Evolutionary conservation across 2,888 invertebrate species (phyloP), one percentile per base, ranked within the genome.

Genomic region (Empis stercorea): DNA sequence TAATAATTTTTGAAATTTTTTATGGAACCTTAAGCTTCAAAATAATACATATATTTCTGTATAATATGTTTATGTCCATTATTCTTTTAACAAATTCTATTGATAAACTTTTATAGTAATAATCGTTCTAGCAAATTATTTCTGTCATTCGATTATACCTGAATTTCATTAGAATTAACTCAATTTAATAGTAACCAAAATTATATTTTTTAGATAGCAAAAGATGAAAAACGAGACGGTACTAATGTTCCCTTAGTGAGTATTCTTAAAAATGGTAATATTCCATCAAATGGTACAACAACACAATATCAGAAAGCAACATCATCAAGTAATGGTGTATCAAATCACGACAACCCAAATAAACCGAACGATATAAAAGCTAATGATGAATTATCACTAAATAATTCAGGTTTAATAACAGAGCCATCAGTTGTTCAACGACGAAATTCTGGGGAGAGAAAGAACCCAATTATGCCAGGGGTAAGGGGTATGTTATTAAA

Each of bases 401-500:
- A 48, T 52, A 40, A 37, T 40, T 45, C 46, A 48, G 47, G 30
- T 34, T 43, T 37, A 46, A 7, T 45, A 45, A 20, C 49, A 39
- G 23, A 42, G 20, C 14, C 50, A 11, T n/a, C n/a, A n/a, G n/a
- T n/a, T n/a, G 46, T 47, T 15, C 51, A 49, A 23, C 45, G 23
- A 37, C 44, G 11, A 30, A 7, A 30, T n/a, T 36, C 14, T 3
- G 17, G 15, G 42, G 30, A 54, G 37, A 36, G 48, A 16, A 51
- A 30, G 11, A 50, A 47, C 30, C 53, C 54, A 44, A 51, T 56
- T 42, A 65, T 68, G 50, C 59, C 67, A 32, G 68, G 68, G 55
- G 66, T 79, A 59, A 73, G 74, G 73, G 79, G 79, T 76, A 66
- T 53, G 56, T 52, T 48, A 45, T 37, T 36, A 34, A 50, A 42